Evolutionary conservation across 2,888 invertebrate genomes (phyloP).

Genomic region (Orchesella flavescens): DNA sequence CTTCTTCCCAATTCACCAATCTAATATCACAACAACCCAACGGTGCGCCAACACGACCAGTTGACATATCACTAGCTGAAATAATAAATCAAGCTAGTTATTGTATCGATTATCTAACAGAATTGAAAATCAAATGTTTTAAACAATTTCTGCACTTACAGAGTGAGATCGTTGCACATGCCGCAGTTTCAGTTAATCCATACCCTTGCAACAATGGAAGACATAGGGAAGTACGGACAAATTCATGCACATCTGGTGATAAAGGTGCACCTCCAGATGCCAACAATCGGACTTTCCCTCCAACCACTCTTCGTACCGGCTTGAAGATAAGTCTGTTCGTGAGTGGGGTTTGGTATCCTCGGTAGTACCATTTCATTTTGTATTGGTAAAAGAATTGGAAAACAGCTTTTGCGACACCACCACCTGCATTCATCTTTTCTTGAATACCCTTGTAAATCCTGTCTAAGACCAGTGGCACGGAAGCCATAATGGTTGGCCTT

Average conservation of each 20-base stretch:
- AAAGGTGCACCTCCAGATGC: conserved; percentile 92
- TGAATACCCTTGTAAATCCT: conserved; percentile 97
- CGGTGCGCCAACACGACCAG: conserved; percentile 92
- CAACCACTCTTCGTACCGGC: conserved; percentile 83
- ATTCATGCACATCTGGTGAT: conserved; percentile 94
- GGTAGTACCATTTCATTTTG: conserved; percentile 88
- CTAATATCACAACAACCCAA: conserved; percentile 88
- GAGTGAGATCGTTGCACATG: conserved; percentile 80
- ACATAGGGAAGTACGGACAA: conserved; percentile 93
- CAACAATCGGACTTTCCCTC: conserved; percentile 90
- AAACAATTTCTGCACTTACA: conserved; percentile 46
- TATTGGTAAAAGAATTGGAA: conserved; percentile 97
- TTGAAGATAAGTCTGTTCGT: conserved; percentile 82
- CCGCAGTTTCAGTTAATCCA: conserved; percentile 97
- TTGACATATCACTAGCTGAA: conserved; percentile 79
- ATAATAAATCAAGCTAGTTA: conserved; percentile 58
- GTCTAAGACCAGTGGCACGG: conserved; percentile 97
- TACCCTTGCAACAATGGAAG: conserved; percentile 94
- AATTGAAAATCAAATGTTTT: background rate
- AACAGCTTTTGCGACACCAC: conserved; percentile 85
- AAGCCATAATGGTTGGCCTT: conserved; percentile 93
- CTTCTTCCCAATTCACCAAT: conserved; percentile 95
- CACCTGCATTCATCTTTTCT: conserved; percentile 91
- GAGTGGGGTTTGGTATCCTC: conserved; percentile 87
- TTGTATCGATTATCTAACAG: background rate